Evolutionary conservation across 2,113 vertebrate species (phyloP).

Genomic region (Suncus etruscus): DNA sequence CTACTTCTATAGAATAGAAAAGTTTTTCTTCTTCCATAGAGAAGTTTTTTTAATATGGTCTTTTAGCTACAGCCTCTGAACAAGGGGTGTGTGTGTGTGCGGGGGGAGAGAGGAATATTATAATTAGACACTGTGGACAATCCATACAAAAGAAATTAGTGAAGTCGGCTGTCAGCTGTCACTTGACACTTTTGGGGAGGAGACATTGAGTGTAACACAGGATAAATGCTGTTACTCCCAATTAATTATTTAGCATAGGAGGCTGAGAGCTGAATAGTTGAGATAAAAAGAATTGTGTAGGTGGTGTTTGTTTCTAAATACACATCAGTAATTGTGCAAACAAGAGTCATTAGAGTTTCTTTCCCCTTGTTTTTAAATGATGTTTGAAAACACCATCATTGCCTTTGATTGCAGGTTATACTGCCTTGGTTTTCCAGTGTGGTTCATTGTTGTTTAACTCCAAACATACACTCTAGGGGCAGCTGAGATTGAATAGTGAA

Average conservation of each 20-base stretch:
- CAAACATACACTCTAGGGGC: not conserved
- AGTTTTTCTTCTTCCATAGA: slow-evolving; percentile 17
- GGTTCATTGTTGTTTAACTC: not conserved
- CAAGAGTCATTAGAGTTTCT: not conserved
- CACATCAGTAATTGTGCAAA: not conserved
- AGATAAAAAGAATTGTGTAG: not conserved
- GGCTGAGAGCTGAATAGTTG: not conserved
- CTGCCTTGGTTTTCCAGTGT: not conserved
- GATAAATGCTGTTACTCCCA: not conserved
- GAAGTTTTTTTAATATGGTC: slow-evolving; percentile 49
- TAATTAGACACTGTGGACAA: slow-evolving; percentile 6
- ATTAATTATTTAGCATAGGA: not conserved
- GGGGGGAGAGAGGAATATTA: not conserved
- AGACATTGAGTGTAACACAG: not conserved
- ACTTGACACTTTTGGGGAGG: not conserved
- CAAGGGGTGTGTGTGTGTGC: too few species aligned
- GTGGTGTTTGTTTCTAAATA: not conserved
- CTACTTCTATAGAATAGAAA: not conserved
- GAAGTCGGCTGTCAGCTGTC: slow-evolving; percentile 13
- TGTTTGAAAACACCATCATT: slow-evolving; percentile 20
- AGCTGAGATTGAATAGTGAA: slow-evolving; percentile 7
- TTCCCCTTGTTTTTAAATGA: not conserved
- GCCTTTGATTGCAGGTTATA: slow-evolving; percentile 12
- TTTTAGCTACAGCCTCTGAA: not conserved
- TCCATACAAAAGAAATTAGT: not conserved